Base-by-base conservation (phyloP, 2,797 vertebrate genomes). In the Lycodopsis pacificus region DNA sequence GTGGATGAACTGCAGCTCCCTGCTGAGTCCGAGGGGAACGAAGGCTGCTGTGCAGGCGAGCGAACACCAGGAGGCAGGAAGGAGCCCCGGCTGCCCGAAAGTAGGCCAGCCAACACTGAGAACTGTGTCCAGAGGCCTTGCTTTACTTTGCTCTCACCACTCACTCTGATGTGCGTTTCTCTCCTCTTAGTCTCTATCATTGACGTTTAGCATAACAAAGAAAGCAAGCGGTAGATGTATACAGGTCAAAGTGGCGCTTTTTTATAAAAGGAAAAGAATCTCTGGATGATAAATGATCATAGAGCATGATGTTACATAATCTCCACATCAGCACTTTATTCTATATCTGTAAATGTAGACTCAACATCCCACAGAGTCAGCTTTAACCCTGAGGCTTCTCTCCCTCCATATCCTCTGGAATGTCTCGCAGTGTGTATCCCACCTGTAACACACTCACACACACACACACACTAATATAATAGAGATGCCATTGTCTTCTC, bases 1-100 rank as follows among this genome's bases (percentile, higher is more conserved):
- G 0, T 0, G 1, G 6, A 13, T 32, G 38, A 57, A 65, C 77
- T 75, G 57, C 82, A 79, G 1, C 0, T 0, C 1, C 4, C n/a
- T 13, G 19, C 34, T 14, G 10, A 0, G 0, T 7, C 4, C 0
- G 2, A 17, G 32, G 19, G 3, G 0, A 3, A 44, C 0, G 0
- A 4, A 11, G 6, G 0, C 22, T 12, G 4, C 15, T 4, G 57
- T 58, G 4, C 9, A 25, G 22, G 1, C 0, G 9, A 17, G 32
- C 68, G 4, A 51, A 86, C 92, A 82, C 67, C 89, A 93, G 93
- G 86, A 22, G 91, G 89, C 85, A 42, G 20, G 87, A 82, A 65
- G 66, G 80, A 91, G 87, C 27, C 53, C 78, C 12, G 0, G 0
- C 1, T 19, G 36, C 1, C 5, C 57, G 49, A 92, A 94, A 93